Evolutionary conservation across 2,888 invertebrate species (phyloP), one percentile per base, ranked within the genome.

Genomic region (Heliconius cydno): DNA sequence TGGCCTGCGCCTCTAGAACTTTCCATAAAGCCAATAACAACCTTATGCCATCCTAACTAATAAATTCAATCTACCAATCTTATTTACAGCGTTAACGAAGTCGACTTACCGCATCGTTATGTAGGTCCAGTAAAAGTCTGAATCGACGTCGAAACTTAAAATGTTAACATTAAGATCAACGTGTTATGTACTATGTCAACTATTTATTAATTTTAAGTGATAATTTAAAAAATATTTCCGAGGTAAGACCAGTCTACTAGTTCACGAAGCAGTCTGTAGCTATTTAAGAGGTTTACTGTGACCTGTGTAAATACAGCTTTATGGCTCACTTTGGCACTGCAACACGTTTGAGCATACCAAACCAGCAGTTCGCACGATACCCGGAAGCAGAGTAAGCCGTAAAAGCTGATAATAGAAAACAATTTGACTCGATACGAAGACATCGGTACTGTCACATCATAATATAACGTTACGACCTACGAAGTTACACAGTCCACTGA

Each of bases 301-400:
- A 92, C 91, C 91, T 90, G 90, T 88, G 76, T 89, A 91, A 90
- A 87, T 88, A 90, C 92, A 91, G 92, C 90, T 94, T 93, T 92
- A 94, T 91, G 94, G 94, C 94, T 92, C 91, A 94, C 94, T 94
- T 94, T 94, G 94, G 94, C 93, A 94, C 94, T 92, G 94, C 90
- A 88, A 90, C 89, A 90, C 87, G 88, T 89, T 92, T 94, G 93
- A 94, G 92, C 93, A 93, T 92, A 90, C 91, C 89, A 89, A 90
- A 90, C 88, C 86, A 85, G 87, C 88, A 86, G 88, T 88, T 85
- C 85, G 85, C 85, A 88, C 87, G 85, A 87, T 88, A 86, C 88
- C 86, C 91, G 92, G 93, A 92, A 91, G 91, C 94, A 93, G 92
- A 94, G 94, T 94, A 92, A 94, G 93, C 94, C 94, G 89, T 93